phyloP scores from a whole-genome alignment of 2,113 vertebrate genomes.

The Melanocharis versteri region DNA sequence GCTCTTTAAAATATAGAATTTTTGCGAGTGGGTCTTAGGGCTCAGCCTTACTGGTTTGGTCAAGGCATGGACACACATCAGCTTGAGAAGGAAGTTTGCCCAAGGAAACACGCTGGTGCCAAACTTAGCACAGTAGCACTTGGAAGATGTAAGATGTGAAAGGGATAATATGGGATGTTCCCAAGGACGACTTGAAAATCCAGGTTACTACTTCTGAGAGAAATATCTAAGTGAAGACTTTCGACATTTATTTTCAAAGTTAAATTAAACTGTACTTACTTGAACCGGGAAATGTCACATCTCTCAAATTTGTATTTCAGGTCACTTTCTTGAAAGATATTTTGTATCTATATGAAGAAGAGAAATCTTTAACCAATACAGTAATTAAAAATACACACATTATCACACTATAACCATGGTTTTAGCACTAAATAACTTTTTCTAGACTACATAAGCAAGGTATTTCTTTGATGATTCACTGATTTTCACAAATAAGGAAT shows the following conservation, averaged over 20 bases:
- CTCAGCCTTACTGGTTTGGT: neutral
- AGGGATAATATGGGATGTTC: neutral
- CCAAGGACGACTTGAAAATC: neutral
- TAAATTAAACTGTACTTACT: constrained; percentile 52
- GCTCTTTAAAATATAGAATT: neutral
- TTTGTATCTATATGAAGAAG: constrained; percentile 60
- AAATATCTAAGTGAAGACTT: neutral
- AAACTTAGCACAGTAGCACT: neutral
- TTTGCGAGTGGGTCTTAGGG: neutral
- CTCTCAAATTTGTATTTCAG: constrained; percentile 61
- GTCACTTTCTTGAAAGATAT: constrained; percentile 70
- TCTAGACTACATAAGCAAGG: neutral
- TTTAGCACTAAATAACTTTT: neutral
- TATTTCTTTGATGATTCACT: neutral
- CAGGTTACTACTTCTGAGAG: neutral
- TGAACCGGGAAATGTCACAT: constrained; percentile 70
- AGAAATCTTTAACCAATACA: neutral
- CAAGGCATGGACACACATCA: neutral
- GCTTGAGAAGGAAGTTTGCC: neutral
- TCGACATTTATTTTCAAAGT: neutral
- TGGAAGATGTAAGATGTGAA: neutral
- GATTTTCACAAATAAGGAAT: neutral
- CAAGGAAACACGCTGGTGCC: neutral
- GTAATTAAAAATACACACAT: neutral
- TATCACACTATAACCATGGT: neutral